Evolutionary conservation across 2,113 vertebrate species (phyloP).

Genomic region (Danio rerio): GRCz12tu NC_133190.1:47593501-47594000

Average conservation of each 20-base stretch:
- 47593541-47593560: neutral
- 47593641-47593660: neutral
- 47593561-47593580: neutral
- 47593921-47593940: neutral
- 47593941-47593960: neutral
- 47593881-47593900: neutral
- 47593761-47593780: neutral
- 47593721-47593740: slow-evolving; percentile 44
- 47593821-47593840: neutral
- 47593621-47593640: neutral
- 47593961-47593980: slow-evolving; percentile 16
- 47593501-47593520: neutral
- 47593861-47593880: neutral
- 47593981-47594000: no score
- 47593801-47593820: slow-evolving; percentile 30
- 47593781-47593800: slow-evolving; percentile 26
- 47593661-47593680: neutral
- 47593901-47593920: neutral
- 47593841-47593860: slow-evolving; percentile 15
- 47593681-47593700: neutral
- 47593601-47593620: neutral
- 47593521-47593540: neutral
- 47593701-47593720: slow-evolving; percentile 28
- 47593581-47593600: neutral
- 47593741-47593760: neutral